Evolutionary conservation across 2,113 vertebrate species (phyloP).

Genomic region (Corythoichthys intestinalis): DNA sequence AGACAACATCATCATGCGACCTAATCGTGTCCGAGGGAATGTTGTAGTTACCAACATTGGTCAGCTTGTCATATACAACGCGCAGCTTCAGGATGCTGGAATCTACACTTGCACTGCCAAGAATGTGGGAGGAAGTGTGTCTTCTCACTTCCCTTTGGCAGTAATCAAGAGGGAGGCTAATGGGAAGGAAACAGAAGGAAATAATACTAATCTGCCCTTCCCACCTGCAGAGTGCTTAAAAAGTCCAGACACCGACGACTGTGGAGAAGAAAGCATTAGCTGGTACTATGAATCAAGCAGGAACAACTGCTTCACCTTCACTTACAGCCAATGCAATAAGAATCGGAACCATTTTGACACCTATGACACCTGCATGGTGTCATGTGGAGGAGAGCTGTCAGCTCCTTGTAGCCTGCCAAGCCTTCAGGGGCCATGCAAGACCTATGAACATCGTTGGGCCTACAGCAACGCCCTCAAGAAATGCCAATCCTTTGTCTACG

Average conservation of each 20-base stretch:
- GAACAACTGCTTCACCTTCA: constrained; percentile 95
- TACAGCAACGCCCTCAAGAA: constrained; percentile 83
- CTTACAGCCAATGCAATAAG: constrained; percentile 88
- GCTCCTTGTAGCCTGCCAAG: constrained; percentile 85
- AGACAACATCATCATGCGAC: constrained; percentile 86
- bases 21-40: constrained; percentile 88
- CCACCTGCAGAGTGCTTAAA: constrained; percentile 86
- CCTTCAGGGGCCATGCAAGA: constrained; percentile 91
- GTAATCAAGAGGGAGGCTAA: constrained; percentile 77
- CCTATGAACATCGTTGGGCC: constrained; percentile 91
- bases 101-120: constrained; percentile 91
- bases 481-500: constrained; percentile 94
- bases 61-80: constrained; percentile 95
- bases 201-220: constrained; percentile 76
- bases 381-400: constrained; percentile 83
- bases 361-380: constrained; percentile 85
- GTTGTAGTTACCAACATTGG: constrained; percentile 95
- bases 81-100: constrained; percentile 84
- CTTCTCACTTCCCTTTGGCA: constrained; percentile 83
- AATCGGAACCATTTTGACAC: constrained; percentile 90
- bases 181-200: constrained; percentile 51
- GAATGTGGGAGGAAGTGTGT: constrained; percentile 81
- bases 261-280: constrained; percentile 86
- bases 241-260: constrained; percentile 84
- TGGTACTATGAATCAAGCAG: constrained; percentile 95